These are phyloP conservation scores for Chauna torquata DNA, from an alignment of 2,113 vertebrate genomes.

Conservation along the genomic window DNA sequence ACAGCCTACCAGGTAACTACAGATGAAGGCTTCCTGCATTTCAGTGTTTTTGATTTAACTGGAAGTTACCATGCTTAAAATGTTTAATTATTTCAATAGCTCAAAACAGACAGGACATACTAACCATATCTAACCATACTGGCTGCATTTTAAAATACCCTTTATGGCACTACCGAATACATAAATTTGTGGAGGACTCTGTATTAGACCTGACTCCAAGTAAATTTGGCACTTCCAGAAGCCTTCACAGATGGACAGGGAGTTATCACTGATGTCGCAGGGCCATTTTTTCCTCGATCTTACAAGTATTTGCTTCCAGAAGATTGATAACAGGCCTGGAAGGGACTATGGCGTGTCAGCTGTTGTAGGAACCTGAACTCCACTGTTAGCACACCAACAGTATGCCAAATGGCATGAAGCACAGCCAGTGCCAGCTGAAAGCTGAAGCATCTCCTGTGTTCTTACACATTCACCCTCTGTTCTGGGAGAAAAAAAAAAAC, in stretches of 20 bases:
- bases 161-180: not conserved
- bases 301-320: not conserved
- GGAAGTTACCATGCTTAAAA: not conserved
- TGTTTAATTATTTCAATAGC: not conserved
- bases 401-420: not conserved
- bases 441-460: not conserved
- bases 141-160: not conserved
- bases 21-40: not conserved
- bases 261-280: not conserved
- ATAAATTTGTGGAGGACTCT: not conserved
- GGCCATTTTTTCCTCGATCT: not conserved
- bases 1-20: slow-evolving; percentile 9
- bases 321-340: not conserved
- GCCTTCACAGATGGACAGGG: not conserved
- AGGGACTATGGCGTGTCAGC: not conserved
- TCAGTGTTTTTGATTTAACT: not conserved
- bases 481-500: not conserved
- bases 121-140: not conserved
- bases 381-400: not conserved
- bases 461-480: not conserved
- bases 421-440: not conserved
- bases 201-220: not conserved
- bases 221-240: not conserved
- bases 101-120: not conserved
- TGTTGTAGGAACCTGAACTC: not conserved